Evolutionary conservation across 1,140 invertebrate species (phyloP).

Genomic region (Chelonus insularis): DNA sequence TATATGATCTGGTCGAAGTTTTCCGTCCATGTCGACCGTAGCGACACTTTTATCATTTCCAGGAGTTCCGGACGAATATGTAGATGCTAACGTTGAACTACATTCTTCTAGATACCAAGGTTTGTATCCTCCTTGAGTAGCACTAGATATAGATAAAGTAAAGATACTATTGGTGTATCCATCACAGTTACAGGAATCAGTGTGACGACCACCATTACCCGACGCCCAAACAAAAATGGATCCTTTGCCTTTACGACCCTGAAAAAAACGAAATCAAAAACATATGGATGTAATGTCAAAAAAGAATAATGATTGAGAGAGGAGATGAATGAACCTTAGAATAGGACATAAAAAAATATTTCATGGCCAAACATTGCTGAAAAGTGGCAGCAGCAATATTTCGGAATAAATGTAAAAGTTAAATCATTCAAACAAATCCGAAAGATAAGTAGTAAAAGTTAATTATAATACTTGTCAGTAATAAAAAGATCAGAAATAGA

Average conservation of each 20-base stretch:
- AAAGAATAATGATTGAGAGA: no score
- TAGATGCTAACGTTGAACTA: slow-evolving; percentile 93
- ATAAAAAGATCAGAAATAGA: no score
- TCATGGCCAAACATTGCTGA: no score
- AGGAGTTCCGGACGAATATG: slow-evolving; percentile 93
- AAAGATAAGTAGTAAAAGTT: no score
- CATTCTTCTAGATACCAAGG: slow-evolving; percentile 99
- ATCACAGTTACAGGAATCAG: slow-evolving; percentile 98
- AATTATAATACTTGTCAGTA: no score
- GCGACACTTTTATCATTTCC: slow-evolving; percentile 93
- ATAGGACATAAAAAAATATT: no score
- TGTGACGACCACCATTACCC: slow-evolving; percentile 94
- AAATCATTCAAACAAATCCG: no score
- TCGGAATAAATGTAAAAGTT: no score
- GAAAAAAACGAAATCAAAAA: no score
- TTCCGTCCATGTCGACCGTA: slow-evolving; percentile 93
- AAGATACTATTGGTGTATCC: slow-evolving; percentile 99
- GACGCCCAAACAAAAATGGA: slow-evolving; percentile 99
- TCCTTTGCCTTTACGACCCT: slow-evolving; percentile 93
- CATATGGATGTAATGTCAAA: no score
- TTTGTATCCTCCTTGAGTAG: slow-evolving; percentile 93
- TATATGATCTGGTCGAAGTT: slow-evolving; percentile 79
- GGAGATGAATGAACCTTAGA: no score
- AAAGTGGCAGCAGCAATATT: no score
- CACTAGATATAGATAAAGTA: slow-evolving; percentile 95